Base-by-base conservation (phyloP, 2,888 invertebrate species). In the Hyppa rectilinea region DNA sequence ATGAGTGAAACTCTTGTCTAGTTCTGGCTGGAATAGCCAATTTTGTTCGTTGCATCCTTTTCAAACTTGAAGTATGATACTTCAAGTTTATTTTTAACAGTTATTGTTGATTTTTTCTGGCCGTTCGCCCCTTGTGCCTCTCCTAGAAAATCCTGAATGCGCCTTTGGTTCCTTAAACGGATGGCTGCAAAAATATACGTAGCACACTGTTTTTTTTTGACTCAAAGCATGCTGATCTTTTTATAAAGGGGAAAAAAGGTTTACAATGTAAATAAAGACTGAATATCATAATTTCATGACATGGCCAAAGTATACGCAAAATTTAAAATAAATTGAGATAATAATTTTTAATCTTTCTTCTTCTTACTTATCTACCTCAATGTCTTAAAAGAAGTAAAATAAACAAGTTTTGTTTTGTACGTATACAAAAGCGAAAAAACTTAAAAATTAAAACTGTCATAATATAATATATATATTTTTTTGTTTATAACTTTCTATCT, bases 231-330 rank as follows among this genome's bases (percentile, higher is more conserved):
- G 29, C 50, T 31, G 58, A 60, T 67, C n/a, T 61, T 56, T 47
- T 53, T 60, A 17, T 58, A 38, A 14, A 50, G 20, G 58, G 65
- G 67, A 61, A 66, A n/a, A 68, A 78, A 76, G 76, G 83, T 71
- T 74, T 69, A 80, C 67, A 80, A 79, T 81, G 72, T 73, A 78
- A 80, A 63, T 78, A 75, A 84, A 84, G 84, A 84, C 84, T 84
- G 84, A 84, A 83, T 85, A 81, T 49, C 36, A 62, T 77, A 79
- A 78, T 82, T 71, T 72, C 80, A 81, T 77, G 78, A 82, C 77
- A 73, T 79, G 77, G 80, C 82, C 82, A 83, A 85, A 83, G 85
- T 75, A 65, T 74, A 67, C 38, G 53, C 52, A 65, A 69, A 80
- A 80, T 73, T 70, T 71, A 56, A 61, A 50, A 50, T 69, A 59